Base-by-base conservation (phyloP, 2,888 invertebrate genomes). In the Deladenus siricidicola region DNA sequence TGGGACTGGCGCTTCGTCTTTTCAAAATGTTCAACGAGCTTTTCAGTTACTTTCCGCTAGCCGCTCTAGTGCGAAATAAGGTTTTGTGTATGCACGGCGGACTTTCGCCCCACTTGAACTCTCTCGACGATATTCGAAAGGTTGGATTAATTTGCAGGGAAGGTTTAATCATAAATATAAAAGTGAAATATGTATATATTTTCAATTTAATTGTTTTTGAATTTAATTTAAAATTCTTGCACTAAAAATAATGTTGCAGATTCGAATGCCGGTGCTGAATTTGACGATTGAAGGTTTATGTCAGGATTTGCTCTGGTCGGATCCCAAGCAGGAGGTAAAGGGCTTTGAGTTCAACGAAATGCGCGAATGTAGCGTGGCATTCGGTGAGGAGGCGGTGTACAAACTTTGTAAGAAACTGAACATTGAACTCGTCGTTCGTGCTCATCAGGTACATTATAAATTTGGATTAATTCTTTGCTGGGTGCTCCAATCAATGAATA, bases 1-100 rank as follows among this genome's bases (percentile, higher is more conserved):
- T 58, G 19, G 62, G 65, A 4, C 39, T 60, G 23, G 66, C 66
- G 17, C 50, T 67, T 49, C 45, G 57, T 23, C 47, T 67, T 30
- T 60, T 52, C 49, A 47, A 54, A 43, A 56, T 54, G 29, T 66
- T 66, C 51, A 66, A 66, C 51, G 60, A 53, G 34, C 21, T 66
- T 50, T 66, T 66, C 58, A 24, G 43, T 19, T 39, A 62, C 44
- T 43, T 66, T 29, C 66, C 66, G 8, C 28, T 66, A 4, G 65
- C 65, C 17, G 66, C 65, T 4, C 34, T 65, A 21, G 55, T 66
- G 23, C 47, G 60, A 10, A 47, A 47, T 23, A 47, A 51, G 10
- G 56, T 66, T 39, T 39, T 66, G n/a, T 66, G 66, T 57, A 59
- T 62, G 59, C 66, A 66, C 43, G 66, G 66, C 28, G 66, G 66